These are phyloP conservation scores for Monodelphis domestica DNA, from an alignment of 2,797 vertebrate genomes.

Conservation along the genomic window DNA sequence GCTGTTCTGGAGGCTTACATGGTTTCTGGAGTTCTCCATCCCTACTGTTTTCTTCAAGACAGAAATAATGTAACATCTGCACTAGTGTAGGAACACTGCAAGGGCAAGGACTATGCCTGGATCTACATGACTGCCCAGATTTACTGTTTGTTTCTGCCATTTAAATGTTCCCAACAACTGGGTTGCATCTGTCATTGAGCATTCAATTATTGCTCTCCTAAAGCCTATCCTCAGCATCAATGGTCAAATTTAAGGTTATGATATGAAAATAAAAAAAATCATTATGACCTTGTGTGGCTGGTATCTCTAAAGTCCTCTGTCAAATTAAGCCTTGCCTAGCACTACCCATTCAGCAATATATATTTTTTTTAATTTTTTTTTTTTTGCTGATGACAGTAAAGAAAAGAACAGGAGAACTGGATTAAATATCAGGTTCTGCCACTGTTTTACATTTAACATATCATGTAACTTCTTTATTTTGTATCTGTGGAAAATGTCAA, in stretches of 20 bases:
- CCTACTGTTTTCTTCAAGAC: background rate
- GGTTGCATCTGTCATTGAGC: background rate
- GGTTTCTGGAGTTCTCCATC: background rate
- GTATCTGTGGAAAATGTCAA: background rate
- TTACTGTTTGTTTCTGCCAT: background rate
- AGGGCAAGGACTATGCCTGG: background rate
- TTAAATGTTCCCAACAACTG: background rate
- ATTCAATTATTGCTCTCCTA: background rate
- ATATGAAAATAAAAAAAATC: background rate
- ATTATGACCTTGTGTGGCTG: background rate
- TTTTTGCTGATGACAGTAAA: background rate
- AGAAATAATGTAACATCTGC: slow-evolving; percentile 1
- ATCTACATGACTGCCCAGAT: background rate
- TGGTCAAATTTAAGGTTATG: background rate
- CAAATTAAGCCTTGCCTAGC: background rate
- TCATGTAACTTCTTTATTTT: background rate
- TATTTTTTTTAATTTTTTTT: too few relatives aligned
- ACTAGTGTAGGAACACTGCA: background rate
- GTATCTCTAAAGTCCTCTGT: background rate
- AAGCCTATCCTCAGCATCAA: background rate
- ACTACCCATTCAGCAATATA: background rate
- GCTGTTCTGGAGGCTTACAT: background rate
- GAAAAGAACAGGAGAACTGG: background rate
- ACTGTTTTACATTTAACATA: background rate
- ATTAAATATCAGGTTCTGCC: background rate